Evolutionary conservation across 2,888 invertebrate genomes (phyloP), one percentile per base, ranked within the genome.

Genomic region (Zhuqinia jingwanae): DNA sequence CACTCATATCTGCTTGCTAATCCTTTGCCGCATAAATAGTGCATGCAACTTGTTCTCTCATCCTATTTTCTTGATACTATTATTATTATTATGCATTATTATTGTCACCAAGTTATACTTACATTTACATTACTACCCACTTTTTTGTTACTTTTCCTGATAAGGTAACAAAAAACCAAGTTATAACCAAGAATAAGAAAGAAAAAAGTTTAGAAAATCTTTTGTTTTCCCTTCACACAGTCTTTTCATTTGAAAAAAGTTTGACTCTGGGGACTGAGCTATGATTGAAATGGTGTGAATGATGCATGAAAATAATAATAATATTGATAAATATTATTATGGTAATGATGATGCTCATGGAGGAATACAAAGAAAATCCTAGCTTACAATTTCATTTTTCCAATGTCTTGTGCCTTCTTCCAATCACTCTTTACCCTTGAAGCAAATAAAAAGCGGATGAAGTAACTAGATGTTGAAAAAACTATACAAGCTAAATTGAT

Each of bases 261-360:
- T 65, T 30, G 27, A 15, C 60, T 42, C 65, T 2, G 17, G 36
- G n/a, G 17, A 36, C 50, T n/a, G 3, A 25, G 17, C 17, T 8
- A 65, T 42, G 65, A 65, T 65, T 65, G 65, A 36, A 42, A 42
- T 65, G n/a, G 65, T 65, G 65, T 65, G 65, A 65, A 65, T 50
- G 50, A 50, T 36, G 36, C 36, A 36, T 36, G 36, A 36, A 36
- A 36, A 50, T 65, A 65, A 36, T 65, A 65, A 36, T 65, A 42
- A 65, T 65, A 65, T 20, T 22, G 58, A 58, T 58, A n/a, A 58
- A 5, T 8, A 60, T 60, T 10, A 15, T 60, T 20, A 27, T 60
- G 27, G 17, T 60, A 27, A 15, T 36, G 13, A 27, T 27, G 60
- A 15, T 22, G 20, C 20, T 58, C 17, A 36, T 58, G 56, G 56